Evolutionary conservation across 2,888 invertebrate species (phyloP), one percentile per base, ranked within the genome.

Genomic region (Asteroscopus sphinx): DNA sequence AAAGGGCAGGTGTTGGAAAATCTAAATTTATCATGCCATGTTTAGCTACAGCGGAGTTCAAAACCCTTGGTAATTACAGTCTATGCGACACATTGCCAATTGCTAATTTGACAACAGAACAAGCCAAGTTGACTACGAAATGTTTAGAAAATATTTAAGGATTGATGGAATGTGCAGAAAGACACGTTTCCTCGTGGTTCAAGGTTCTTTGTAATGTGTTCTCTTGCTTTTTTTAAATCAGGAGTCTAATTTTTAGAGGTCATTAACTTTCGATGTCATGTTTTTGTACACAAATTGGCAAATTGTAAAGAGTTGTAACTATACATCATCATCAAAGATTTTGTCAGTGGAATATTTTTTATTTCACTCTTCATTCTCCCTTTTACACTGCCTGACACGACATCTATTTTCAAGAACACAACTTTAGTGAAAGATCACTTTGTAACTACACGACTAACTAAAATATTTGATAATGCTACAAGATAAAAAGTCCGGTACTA

Each of bases 31-130:
- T n/a, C 26, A 13, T 15, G 35, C 45, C 68, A 39, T 36, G 44
- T 65, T 67, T 52, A 68, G 71, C 40, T 12, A 32, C 33, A 30
- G 41, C 17, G 21, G 41, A 61, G 83, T 82, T 84, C 82, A 75
- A 80, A 80, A 81, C 79, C 83, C 69, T 63, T 56, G 51, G 66
- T 76, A 74, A 80, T 78, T 75, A 75, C 63, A 53, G 47, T 48
- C 44, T 67, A 51, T 13, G 40, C 57, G 67, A 66, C 68, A 66
- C 66, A 68, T 73, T 73, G 80, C 77, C 78, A 75, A 82, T 79
- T 64, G 56, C 63, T 71, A 78, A 82, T 80, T 77, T 81, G 80
- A 81, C 78, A 81, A 67, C 62, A 60, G 25, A 45, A 53, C 47
- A 44, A 49, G 42, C 13, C 39, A 11, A 15, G 25, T 49, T 36